Conservation (phyloP, 2,797 vertebrate genomes). For the Tiaroga cobitis region DNA sequence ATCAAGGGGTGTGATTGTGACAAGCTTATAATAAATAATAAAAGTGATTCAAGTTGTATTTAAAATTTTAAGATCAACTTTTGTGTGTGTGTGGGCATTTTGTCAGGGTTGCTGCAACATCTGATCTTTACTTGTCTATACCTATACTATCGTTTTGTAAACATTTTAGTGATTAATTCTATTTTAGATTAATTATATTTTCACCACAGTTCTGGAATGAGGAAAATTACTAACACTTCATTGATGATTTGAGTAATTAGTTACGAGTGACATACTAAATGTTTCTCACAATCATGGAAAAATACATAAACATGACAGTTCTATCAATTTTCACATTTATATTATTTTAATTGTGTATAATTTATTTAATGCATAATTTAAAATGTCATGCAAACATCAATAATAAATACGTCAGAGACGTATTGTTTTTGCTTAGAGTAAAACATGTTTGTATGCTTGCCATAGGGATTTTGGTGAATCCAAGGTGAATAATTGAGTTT, state of each 20-base stretch:
- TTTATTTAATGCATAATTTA: not conserved
- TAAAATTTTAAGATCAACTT: no score
- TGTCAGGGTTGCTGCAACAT: not conserved
- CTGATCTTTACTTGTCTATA: not conserved
- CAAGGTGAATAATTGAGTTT: no score
- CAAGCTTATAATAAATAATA: not conserved
- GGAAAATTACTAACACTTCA: no score
- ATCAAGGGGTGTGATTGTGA: not conserved
- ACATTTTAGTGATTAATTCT: not conserved
- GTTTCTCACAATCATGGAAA: not conserved
- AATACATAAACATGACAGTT: not conserved
- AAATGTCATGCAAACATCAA: not conserved
- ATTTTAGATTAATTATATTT: no score
- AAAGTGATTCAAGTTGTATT: not conserved
- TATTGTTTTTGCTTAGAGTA: not conserved
- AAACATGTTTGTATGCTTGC: not conserved
- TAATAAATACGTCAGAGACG: no score
- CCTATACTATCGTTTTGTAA: not conserved
- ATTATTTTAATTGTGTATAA: not conserved
- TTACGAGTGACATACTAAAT: not conserved
- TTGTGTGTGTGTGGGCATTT: not conserved
- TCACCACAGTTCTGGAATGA: not conserved
- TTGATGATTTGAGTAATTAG: not conserved
- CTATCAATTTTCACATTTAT: no score
- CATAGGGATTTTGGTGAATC: not conserved